phyloP scores from a whole-genome alignment of 2,113 vertebrate genomes.

The Cyprinodon variegatus region DNA sequence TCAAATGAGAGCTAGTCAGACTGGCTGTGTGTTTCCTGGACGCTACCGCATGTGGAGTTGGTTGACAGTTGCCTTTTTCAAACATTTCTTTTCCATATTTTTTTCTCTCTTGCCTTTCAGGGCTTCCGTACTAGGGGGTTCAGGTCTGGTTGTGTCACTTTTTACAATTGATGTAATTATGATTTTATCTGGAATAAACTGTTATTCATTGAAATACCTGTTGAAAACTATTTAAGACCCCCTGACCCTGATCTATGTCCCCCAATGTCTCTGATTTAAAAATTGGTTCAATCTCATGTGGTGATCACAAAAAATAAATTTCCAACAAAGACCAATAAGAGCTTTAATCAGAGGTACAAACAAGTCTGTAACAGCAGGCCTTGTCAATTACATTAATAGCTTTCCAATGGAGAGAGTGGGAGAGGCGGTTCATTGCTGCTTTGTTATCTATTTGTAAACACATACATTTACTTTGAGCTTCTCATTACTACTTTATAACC shows the following conservation, averaged over 20 bases:
- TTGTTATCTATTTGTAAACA: slow-evolving; percentile 27
- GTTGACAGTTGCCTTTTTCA: no score
- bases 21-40: no score
- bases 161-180: neutral
- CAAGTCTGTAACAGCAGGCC: slow-evolving; percentile 20
- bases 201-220: neutral
- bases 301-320: neutral
- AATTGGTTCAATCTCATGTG: neutral
- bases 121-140: no score
- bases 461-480: slow-evolving; percentile 50
- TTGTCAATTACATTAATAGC: slow-evolving; percentile 46
- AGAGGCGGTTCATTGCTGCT: neutral
- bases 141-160: no score
- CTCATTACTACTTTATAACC: slow-evolving; percentile 43
- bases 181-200: neutral
- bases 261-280: neutral
- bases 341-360: neutral
- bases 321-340: neutral
- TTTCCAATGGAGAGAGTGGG: slow-evolving; percentile 3
- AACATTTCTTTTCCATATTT: no score
- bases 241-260: neutral
- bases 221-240: neutral
- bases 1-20: no score
- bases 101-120: no score
- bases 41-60: no score